Conservation (phyloP, 2,888 invertebrate species). For the Platerodrilus igneus region DNA sequence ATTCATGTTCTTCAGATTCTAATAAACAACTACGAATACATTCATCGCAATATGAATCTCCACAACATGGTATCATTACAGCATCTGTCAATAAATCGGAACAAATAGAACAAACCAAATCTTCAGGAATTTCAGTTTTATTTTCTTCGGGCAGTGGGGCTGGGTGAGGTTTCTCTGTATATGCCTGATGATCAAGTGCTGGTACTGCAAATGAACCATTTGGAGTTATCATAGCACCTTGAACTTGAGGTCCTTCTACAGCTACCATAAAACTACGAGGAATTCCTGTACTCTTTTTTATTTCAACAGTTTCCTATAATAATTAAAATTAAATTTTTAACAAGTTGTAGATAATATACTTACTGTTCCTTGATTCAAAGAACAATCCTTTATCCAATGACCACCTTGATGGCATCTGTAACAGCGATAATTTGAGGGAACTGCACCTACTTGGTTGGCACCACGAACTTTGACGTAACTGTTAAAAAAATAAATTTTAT, state of each 20-base stretch:
- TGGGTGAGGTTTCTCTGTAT: conserved; percentile 57
- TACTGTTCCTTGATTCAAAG: conserved; percentile 59
- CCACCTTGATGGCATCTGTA: conserved; percentile 92
- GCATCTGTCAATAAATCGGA: conserved; percentile 90
- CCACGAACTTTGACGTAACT: conserved; percentile 88
- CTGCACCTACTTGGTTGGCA: conserved; percentile 82
- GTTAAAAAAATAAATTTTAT: too few species aligned
- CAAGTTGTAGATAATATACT: conserved; percentile 25
- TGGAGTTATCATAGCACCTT: conserved; percentile 88
- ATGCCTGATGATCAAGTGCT: conserved; percentile 82
- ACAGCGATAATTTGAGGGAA: conserved; percentile 89
- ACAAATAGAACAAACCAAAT: conserved; percentile 88
- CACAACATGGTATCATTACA: conserved; percentile 97
- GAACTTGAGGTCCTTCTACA: conserved; percentile 83
- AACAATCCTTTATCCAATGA: conserved; percentile 98
- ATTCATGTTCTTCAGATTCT: conserved; percentile 92
- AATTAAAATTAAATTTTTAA: conserved; percentile 2
- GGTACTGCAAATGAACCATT: conserved; percentile 85
- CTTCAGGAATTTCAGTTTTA: conserved; percentile 79
- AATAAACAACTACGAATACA: conserved; percentile 88
- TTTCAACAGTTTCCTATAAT: conserved; percentile 62
- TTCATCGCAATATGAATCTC: conserved; percentile 97
- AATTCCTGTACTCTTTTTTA: conserved; percentile 95
- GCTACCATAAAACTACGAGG: conserved; percentile 94
- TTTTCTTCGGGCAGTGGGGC: conserved; percentile 54